phyloP scores from a whole-genome alignment of 2,797 vertebrate genomes.

The Mus minutoides region DNA sequence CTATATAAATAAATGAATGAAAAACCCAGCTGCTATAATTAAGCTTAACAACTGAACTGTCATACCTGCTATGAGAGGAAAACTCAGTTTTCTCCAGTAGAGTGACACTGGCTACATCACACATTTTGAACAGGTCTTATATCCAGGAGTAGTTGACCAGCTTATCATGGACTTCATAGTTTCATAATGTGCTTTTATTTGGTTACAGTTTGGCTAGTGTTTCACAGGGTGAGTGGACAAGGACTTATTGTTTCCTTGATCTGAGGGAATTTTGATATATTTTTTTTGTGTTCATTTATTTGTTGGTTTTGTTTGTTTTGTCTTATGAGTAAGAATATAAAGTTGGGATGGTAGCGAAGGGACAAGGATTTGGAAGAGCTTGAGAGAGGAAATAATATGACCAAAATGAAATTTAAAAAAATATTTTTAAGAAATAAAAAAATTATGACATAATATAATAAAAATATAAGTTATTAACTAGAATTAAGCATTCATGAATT shows the following conservation, averaged over 20 bases:
- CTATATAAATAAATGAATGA: background rate
- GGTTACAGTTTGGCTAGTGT: background rate
- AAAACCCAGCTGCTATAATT: background rate
- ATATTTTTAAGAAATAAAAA: background rate
- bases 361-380: background rate
- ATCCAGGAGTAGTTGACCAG: background rate
- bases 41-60: background rate
- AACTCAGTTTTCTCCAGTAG: background rate
- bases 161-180: too few species aligned
- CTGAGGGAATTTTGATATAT: background rate
- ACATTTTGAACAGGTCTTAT: background rate
- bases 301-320: background rate
- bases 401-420: background rate
- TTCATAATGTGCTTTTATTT: background rate
- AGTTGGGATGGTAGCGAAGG: too few species aligned
- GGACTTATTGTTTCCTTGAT: background rate
- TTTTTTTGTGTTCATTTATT: background rate
- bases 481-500: background rate
- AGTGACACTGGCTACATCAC: background rate
- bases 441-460: background rate
- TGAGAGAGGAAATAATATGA: background rate
- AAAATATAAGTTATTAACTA: background rate
- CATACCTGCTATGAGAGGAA: background rate
- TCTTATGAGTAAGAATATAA: background rate
- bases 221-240: accelerated